Evolutionary conservation across 2,888 invertebrate genomes (phyloP).

Genomic region (Dicyrtoma fusca): DNA sequence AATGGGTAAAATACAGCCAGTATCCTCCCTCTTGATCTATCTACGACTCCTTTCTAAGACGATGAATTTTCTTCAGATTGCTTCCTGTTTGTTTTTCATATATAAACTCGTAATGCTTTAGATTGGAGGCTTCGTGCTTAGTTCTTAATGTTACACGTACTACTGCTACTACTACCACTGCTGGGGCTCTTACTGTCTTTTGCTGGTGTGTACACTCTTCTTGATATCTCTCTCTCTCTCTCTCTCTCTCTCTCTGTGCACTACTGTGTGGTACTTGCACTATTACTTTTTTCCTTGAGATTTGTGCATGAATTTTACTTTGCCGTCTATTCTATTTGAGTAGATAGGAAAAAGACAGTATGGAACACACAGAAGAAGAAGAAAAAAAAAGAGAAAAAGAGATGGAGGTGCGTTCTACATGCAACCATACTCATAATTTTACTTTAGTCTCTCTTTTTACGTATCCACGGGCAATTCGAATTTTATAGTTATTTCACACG

Average conservation of each 20-base stretch:
- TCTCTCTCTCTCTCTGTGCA: too few relatives aligned
- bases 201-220: neutral
- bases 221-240: conserved; percentile 12
- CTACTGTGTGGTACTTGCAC: too few relatives aligned
- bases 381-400: conserved; percentile 1
- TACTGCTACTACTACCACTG: neutral
- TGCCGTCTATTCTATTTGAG: too few relatives aligned
- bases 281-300: too few relatives aligned
- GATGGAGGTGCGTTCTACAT: conserved; percentile 21
- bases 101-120: neutral
- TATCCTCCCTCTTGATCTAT: conserved; percentile 34
- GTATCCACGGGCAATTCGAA: conserved; percentile 20
- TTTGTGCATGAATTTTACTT: too few relatives aligned
- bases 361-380: neutral
- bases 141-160: conserved; percentile 1
- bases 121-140: neutral
- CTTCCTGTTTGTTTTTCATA: conserved; percentile 37
- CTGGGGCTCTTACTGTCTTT: too few relatives aligned
- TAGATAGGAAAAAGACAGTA: too few relatives aligned
- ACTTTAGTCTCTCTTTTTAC: conserved; percentile 19
- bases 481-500: conserved; percentile 26
- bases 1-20: conserved; percentile 32
- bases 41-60: conserved; percentile 31
- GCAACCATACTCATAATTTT: conserved; percentile 26
- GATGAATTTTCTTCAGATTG: conserved; percentile 38